Base-by-base conservation (phyloP, 2,797 vertebrate species). In the Cirrhinus molitorella region DNA sequence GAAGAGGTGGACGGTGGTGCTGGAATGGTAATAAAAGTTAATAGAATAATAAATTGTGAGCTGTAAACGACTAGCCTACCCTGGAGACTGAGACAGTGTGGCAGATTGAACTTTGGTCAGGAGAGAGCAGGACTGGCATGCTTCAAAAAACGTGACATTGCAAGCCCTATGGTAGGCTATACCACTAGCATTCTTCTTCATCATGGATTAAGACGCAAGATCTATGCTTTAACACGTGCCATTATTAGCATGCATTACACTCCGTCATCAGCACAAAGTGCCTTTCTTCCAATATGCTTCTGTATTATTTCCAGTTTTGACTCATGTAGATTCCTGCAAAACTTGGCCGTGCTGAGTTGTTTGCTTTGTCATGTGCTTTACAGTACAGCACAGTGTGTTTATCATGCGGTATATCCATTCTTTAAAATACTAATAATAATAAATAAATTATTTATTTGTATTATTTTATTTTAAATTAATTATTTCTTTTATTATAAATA, bases 41-140 rank as follows among this genome's bases (percentile, higher is more conserved):
- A 85, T 85, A 73, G 80, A 65, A 74, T 70, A 61, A 86, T 89
- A 86, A 87, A 88, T 86, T 66, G 78, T 80, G 43, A 40, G 55
- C 49, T 57, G 43, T 86, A 78, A 83, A 78, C 11, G 55, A 76
- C 19, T 57, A 34, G 31, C 31, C 31, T 34, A 9, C 82, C 59
- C 68, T 12, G 53, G 76, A 57, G 83, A 68, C 43, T 75, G 57
- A 43, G n/a, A 28, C 34, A 81, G 78, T 2, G 37, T 74, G 87
- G 83, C 45, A 21, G 31, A 79, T 28, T 45, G 49, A 59, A 57
- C 55, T 40, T 79, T 19, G 10, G 49, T 59, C 49, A 8, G 67
- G 7, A 23, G 49, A 75, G 51, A 34, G 31, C 43, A 43, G 66
- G 75, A 31, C 21, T 59, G 53, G 21, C 80, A 71, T 57, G 57